These are phyloP conservation scores for Hyposoter dolosus DNA, from an alignment of 2,888 invertebrate species.

Conservation along the genomic window DNA sequence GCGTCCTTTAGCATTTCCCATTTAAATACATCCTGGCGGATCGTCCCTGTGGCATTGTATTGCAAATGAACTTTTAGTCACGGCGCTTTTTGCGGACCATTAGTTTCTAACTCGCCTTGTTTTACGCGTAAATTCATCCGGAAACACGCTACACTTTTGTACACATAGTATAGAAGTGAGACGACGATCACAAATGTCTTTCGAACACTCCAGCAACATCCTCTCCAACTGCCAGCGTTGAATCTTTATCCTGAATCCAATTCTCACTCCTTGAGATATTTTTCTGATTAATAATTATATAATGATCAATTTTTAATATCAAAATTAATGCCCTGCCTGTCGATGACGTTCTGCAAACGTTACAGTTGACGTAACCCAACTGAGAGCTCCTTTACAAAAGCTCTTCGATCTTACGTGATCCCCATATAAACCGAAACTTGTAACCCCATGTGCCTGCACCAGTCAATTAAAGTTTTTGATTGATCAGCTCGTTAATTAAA, in stretches of 20 bases:
- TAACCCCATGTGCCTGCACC: not conserved
- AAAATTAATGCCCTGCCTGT: not conserved
- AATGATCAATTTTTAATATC: not conserved
- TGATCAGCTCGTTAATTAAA: not conserved
- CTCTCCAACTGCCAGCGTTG: not conserved
- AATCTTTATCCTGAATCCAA: not conserved
- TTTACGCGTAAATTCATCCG: slow-evolving; percentile 48
- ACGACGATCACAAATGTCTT: slow-evolving; percentile 1
- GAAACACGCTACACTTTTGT: slow-evolving; percentile 12
- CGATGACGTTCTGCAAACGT: not conserved
- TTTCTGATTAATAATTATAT: not conserved
- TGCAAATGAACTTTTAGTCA: slow-evolving; percentile 68
- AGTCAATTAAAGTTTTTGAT: not conserved
- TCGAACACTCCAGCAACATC: not conserved
- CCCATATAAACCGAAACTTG: not conserved
- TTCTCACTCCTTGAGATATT: not conserved
- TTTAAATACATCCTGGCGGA: slow-evolving; percentile 63
- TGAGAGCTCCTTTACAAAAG: not conserved
- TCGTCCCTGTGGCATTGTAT: slow-evolving; percentile 59
- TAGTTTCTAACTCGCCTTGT: slow-evolving; percentile 56
- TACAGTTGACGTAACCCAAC: not conserved
- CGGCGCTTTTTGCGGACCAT: slow-evolving; percentile 60
- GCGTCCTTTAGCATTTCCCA: slow-evolving; percentile 56
- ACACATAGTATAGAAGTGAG: not conserved
- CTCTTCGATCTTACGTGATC: not conserved